These are phyloP conservation scores for Drosophila barbarae DNA, from an alignment of 2,888 invertebrate genomes.

Conservation along the genomic window DNA sequence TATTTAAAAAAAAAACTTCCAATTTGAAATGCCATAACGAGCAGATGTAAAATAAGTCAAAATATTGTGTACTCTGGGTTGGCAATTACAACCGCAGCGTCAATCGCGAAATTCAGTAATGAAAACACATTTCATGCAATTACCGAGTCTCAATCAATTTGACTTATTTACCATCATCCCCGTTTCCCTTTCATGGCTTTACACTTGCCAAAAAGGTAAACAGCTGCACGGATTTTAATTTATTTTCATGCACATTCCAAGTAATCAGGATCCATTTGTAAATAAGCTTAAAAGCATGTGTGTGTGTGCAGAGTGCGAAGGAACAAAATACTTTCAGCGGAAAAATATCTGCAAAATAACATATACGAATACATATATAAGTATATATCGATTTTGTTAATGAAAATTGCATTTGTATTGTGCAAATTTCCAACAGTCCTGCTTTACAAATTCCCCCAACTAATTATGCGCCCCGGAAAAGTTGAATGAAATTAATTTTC, in stretches of 20 bases:
- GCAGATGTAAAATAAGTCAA: conserved; percentile 9
- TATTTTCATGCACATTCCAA: conserved; percentile 25
- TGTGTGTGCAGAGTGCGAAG: conserved; percentile 1
- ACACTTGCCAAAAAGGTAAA: conserved; percentile 22
- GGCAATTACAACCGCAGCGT: conserved; percentile 25
- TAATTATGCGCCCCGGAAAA: conserved; percentile 42
- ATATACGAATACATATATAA: conserved; percentile 8
- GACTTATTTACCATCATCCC: conserved; percentile 12
- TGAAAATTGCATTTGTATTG: conserved; percentile 33
- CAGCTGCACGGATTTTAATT: conserved; percentile 17
- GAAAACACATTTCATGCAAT: conserved; percentile 29
- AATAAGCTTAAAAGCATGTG: conserved; percentile 17
- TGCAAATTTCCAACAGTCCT: background rate
- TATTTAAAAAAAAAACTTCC: background rate
- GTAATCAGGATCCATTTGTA: conserved; percentile 46
- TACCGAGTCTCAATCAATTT: conserved; percentile 32
- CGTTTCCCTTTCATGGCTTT: background rate
- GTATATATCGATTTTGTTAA: conserved; percentile 22
- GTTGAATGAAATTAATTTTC: conserved; percentile 32
- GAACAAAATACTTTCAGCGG: conserved; percentile 16
- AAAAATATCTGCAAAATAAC: background rate
- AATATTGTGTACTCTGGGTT: conserved; percentile 16
- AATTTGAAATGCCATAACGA: conserved; percentile 1
- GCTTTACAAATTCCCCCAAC: conserved; percentile 30
- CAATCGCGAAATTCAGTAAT: conserved; percentile 20